phyloP scores from a whole-genome alignment of 2,888 invertebrate species.

The Cheilosia grossa region DNA sequence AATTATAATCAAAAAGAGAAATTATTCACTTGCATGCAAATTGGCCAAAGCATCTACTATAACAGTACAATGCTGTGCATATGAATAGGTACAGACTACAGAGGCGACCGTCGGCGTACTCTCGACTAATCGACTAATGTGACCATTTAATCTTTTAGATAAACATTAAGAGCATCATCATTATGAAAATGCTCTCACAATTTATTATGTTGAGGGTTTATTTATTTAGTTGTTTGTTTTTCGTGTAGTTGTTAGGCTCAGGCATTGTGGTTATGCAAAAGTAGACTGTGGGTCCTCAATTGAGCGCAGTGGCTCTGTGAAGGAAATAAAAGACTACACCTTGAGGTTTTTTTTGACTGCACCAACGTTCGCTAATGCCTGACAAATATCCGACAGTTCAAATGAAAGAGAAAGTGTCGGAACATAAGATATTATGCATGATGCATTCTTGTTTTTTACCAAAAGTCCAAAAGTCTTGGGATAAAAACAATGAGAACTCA shows the following conservation, averaged over 20 bases:
- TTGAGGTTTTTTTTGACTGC: no score
- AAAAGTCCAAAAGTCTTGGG: no score
- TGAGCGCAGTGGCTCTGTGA: no score
- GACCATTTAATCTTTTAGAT: slow-evolving; percentile 72
- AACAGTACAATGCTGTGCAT: slow-evolving; percentile 22
- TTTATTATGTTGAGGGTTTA: slow-evolving; percentile 48
- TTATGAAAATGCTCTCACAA: slow-evolving; percentile 64
- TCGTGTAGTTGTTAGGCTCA: slow-evolving; percentile 12
- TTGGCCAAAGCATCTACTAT: slow-evolving; percentile 29
- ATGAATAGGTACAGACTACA: background rate
- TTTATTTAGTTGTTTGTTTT: background rate
- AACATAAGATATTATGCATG: no score
- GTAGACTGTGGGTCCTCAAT: slow-evolving; percentile 19
- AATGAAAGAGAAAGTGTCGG: no score
- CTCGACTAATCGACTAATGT: slow-evolving; percentile 62
- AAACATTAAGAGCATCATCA: slow-evolving; percentile 72
- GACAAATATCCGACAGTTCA: no score
- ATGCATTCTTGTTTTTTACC: no score
- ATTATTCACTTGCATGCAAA: slow-evolving; percentile 55
- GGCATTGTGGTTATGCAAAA: slow-evolving; percentile 11
- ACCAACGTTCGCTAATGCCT: no score
- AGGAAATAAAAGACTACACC: no score
- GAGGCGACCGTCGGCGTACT: slow-evolving; percentile 4
- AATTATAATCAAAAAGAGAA: slow-evolving; percentile 14
- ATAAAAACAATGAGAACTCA: no score